Base-by-base conservation (phyloP, 2,113 vertebrate genomes). In the Prolemur simus region DNA sequence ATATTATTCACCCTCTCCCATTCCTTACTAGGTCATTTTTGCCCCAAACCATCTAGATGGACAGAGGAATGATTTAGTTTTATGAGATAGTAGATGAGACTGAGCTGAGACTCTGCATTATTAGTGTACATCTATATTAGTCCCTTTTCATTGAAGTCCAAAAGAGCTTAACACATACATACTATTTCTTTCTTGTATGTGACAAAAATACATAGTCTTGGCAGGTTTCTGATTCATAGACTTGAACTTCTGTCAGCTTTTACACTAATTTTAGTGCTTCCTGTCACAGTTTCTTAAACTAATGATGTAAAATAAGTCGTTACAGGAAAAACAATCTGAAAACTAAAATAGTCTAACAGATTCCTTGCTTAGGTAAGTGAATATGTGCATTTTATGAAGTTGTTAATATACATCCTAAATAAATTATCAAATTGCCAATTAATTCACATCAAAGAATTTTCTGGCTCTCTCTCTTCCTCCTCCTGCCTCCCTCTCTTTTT, bases 201-300 rank as follows among this genome's bases (percentile, higher is more conserved):
- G 15, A 34, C 15, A 90, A 97, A 96, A 93, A 91, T 74, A 64
- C 6, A 90, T 90, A 96, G 87, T 94, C 54, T 96, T 95, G 58
- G n/a, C 47, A 89, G n/a, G 29, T 58, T 63, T 78, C 47, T 90
- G 54, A 92, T 87, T 88, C 94, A 27, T 58, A 47, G 11, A 96
- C 88, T 85, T 64, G 78, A 95, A 74, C 73, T 77, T 92, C 68
- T 91, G 56, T 88, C 89, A 94, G 47, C 0, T 68, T 94, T 86
- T 42, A 15, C 11, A 1, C 78, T 97, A 95, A 34, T 93, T 97
- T 97, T 77, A 96, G 52, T 95, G 0, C 0, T 94, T n/a, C n/a
- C 4, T 96, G 8, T n/a, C 63, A 94, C 32, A 77, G 29, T 94
- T 93, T 92, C 20, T 92, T 66, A 23, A 94, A 39, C 3, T 66